These are phyloP conservation scores for Caenorhabditis plicata DNA, from an alignment of 2,888 invertebrate genomes.

Conservation along the genomic window DNA sequence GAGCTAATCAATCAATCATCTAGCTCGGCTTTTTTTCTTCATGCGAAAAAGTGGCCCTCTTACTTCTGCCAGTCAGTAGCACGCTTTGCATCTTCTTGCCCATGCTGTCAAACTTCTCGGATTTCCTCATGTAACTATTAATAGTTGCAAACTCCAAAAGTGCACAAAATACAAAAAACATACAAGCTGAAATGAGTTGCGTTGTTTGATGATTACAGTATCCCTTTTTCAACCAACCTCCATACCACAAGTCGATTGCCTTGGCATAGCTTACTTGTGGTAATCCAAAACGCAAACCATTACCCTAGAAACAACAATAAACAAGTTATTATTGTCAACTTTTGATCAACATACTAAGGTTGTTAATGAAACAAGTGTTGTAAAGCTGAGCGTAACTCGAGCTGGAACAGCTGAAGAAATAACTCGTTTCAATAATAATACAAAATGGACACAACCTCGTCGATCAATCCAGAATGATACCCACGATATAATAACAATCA, in stretches of 20 bases:
- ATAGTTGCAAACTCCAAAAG: constrained; percentile 61
- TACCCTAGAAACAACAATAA: constrained; percentile 40
- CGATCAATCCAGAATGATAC: constrained; percentile 62
- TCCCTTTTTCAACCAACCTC: constrained; percentile 49
- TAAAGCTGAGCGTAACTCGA: constrained; percentile 61
- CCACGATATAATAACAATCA: constrained; percentile 55
- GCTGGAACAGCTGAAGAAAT: constrained; percentile 58
- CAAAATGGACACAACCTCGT: constrained; percentile 18
- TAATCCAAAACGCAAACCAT: constrained; percentile 58
- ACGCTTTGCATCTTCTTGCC: constrained; percentile 37
- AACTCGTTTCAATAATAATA: not conserved
- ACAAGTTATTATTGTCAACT: not conserved
- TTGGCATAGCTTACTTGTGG: constrained; percentile 61
- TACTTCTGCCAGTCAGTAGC: constrained; percentile 27
- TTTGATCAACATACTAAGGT: constrained; percentile 52
- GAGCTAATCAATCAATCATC: no score
- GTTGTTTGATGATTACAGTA: not conserved
- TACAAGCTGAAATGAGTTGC: constrained; percentile 51
- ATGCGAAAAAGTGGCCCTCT: constrained; percentile 3
- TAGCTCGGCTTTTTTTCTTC: not conserved
- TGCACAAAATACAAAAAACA: constrained; percentile 63
- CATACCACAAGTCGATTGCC: constrained; percentile 63
- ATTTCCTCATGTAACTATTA: constrained; percentile 60
- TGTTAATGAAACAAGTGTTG: constrained; percentile 61
- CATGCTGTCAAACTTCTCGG: constrained; percentile 49